Percentiles rank a stretch among this genome's conserved stretches.
Evolutionary conservation across 2,113 vertebrate species (phyloP).

Genomic region (Sturnus vulgaris): DNA sequence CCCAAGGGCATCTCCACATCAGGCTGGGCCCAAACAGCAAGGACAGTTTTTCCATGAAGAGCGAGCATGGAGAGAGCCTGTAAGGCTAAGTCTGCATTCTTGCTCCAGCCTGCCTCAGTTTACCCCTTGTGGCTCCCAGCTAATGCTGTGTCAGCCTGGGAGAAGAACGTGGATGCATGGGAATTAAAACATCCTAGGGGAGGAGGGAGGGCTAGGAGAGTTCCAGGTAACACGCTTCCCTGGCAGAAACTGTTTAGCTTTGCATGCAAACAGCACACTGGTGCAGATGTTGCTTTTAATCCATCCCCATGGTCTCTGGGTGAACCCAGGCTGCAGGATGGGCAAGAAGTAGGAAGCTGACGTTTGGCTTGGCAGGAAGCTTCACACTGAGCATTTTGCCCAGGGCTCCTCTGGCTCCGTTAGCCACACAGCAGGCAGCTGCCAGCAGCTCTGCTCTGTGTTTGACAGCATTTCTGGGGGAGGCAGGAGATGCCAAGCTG

Average conservation of each 20-base stretch:
- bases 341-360: not conserved
- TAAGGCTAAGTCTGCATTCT: not conserved
- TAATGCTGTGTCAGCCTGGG: not conserved
- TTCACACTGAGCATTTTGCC: not conserved
- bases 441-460: not conserved
- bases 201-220: not conserved
- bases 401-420: not conserved
- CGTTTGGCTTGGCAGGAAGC: not conserved
- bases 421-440: not conserved
- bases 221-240: fast-evolving
- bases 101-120: not conserved
- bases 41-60: not conserved
- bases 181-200: not conserved
- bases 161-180: not conserved
- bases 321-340: not conserved
- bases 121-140: not conserved
- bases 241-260: not conserved
- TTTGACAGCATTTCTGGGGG: not conserved
- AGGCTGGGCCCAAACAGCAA: not conserved
- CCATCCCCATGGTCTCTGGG: fast-evolving
- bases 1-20: fast-evolving
- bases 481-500: not conserved
- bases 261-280: not conserved
- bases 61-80: not conserved
- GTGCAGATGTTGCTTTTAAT: not conserved